Base-by-base conservation (phyloP, 1,140 invertebrate species). In the Rhynchophorus ferrugineus region DNA sequence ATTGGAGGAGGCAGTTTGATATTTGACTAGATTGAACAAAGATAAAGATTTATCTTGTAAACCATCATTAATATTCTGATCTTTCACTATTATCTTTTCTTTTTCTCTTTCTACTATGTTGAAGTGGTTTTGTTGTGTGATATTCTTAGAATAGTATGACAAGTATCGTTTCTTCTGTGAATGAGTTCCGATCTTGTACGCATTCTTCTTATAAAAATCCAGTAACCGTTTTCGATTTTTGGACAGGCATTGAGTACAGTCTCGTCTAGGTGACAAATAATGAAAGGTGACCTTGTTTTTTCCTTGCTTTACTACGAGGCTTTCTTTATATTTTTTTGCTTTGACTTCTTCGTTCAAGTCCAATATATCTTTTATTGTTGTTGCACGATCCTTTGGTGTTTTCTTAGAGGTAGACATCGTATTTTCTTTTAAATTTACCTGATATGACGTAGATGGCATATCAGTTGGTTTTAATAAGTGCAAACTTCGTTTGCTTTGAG, bases 271-370 rank as follows among this genome's bases (percentile, higher is more conserved):
- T 0, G 17, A 0, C 2, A 54, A 22, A 20, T 54, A 48, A 17
- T 54, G 44, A 17, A 52, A 52, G 2, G 29, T 45, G 2, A 53
- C 36, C 35, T 53, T 53, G 24, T 53, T 39, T 6, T 24, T 42
- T n/a, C 13, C 14, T 21, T 46, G 34, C 2, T 2, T 42, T 3
- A 14, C 19, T 3, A 39, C 5, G 21, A 45, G 18, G n/a, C 16
- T 46, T 5, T 9, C 16, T 7, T 39, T 47, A 16, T 38, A 24
- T 39, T 38, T 37, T 29, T 35, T 36, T 7, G 13, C 24, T 19
- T 54, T 47, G 1, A 43, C 24, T 21, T 48, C 45, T n/a, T 54
- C 51, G 14, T 54, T 54, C n/a, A 54, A 24, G 16, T 34, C 24
- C 36, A 54, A 16, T 2, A 52, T 42, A 9, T 24, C 42, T 18